Evolutionary conservation across 2,888 invertebrate species (phyloP), one percentile per base, ranked within the genome.

Genomic region (Drosophila algonquin): DNA sequence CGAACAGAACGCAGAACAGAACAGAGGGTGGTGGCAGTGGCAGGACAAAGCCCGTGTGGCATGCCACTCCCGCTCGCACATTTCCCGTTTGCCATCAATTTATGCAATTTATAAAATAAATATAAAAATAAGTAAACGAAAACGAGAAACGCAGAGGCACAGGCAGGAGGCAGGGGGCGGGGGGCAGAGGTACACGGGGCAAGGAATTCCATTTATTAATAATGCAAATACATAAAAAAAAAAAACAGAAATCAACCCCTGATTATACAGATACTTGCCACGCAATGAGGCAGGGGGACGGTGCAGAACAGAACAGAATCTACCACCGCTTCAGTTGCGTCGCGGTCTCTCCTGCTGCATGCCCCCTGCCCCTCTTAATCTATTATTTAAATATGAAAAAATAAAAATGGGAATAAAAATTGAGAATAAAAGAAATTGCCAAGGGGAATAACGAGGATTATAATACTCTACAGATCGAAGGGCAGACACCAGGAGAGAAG

Each of bases 81-180:
- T 77, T 79, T 77, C 14, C 40, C 12, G 40, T 40, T 40, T 2
- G 40, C 14, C 77, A 80, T 85, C 80, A 87, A 89, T 89, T 89
- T 85, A 85, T 85, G 87, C 89, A 85, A 85, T 85, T 89, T 89
- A 89, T 85, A 89, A 85, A 85, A 85, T 89, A 85, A 85, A 85
- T 85, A 87, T 77, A 77, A 84, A 88, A 76, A 83, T 69, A 62
- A 58, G 60, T 57, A 74, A 63, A 60, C 62, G 69, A 68, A 57
- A 47, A 30, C 21, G 55, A 65, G 53, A 54, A 63, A 54, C 62
- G 79, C 45, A 55, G 21, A 12, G 63, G 79, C 45, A 55, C 3
- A 12, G 63, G 47, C 71, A 51, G 35, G 45, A 14, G 40, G 9
- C 21, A 32, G 24, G 40, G 10, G 21, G 52, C 61, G 45, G 21